Conservation (phyloP, 2,888 invertebrate species). For the Muschampia plurimacula region DNA sequence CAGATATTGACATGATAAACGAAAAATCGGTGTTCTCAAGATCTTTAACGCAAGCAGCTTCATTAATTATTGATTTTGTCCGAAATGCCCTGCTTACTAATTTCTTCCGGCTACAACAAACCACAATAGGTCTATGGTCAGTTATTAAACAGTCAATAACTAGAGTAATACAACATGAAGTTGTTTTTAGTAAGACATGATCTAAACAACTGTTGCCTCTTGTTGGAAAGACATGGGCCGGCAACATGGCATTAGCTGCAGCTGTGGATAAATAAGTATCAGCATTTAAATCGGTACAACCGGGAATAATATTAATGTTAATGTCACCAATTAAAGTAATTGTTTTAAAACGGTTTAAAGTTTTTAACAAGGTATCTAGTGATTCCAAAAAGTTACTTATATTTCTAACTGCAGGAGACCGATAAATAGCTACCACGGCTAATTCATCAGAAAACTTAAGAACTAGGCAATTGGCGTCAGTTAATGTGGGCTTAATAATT, state of each 20-base stretch:
- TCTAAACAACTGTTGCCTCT: neutral
- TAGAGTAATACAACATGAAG: neutral
- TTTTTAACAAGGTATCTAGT: neutral
- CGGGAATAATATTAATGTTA: neutral
- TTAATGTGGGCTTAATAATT: neutral
- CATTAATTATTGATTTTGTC: neutral
- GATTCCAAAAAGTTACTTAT: neutral
- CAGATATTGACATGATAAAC: neutral
- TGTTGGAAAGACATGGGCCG: neutral
- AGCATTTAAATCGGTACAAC: neutral
- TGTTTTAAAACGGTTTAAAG: neutral
- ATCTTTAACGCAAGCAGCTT: neutral
- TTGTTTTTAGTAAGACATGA: neutral
- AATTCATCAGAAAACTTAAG: neutral
- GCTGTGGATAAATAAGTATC: neutral
- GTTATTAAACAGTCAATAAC: neutral
- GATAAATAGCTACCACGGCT: neutral
- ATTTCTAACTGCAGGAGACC: neutral
- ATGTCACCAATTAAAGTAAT: neutral
- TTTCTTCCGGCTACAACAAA: neutral
- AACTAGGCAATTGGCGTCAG: neutral
- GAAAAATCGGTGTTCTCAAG: neutral
- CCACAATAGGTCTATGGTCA: neutral
- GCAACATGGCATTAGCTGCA: neutral
- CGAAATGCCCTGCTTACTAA: neutral